Evolutionary conservation across 2,797 vertebrate genomes (phyloP).

Genomic region (Otolemur crassicaudatus): DNA sequence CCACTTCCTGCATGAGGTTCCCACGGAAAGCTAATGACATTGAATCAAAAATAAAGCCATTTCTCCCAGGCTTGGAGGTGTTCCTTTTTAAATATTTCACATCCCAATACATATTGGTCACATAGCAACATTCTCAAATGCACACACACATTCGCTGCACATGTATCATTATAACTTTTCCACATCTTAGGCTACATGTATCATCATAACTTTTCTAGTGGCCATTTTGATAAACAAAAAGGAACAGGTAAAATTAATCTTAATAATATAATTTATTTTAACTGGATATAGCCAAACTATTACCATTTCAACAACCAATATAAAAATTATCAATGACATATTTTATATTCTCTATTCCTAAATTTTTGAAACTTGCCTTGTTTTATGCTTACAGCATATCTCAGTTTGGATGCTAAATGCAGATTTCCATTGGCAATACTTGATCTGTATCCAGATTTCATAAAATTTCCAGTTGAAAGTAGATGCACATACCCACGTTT

Average conservation of each 20-base stretch:
- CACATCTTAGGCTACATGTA: too few relatives aligned
- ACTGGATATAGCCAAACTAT: neutral
- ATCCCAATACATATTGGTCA: neutral
- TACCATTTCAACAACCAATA: neutral
- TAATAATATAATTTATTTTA: neutral
- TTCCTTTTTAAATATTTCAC: neutral
- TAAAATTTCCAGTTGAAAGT: conserved; percentile 8
- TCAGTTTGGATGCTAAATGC: conserved; percentile 14
- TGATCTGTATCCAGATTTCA: neutral
- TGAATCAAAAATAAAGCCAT: neutral
- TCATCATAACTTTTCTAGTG: neutral
- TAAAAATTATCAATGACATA: neutral
- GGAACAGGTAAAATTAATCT: neutral
- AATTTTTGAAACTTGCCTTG: neutral
- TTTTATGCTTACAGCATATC: neutral
- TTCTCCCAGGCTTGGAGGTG: neutral
- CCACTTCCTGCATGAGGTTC: neutral
- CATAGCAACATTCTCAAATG: neutral
- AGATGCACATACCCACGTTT: neutral
- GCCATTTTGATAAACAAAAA: neutral
- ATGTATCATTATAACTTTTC: neutral
- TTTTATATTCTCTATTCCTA: neutral
- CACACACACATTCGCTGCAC: neutral
- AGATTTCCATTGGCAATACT: conserved; percentile 6
- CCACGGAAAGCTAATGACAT: neutral